phyloP scores from a whole-genome alignment of 2,113 vertebrate species.

The Lynx canadensis region DNA sequence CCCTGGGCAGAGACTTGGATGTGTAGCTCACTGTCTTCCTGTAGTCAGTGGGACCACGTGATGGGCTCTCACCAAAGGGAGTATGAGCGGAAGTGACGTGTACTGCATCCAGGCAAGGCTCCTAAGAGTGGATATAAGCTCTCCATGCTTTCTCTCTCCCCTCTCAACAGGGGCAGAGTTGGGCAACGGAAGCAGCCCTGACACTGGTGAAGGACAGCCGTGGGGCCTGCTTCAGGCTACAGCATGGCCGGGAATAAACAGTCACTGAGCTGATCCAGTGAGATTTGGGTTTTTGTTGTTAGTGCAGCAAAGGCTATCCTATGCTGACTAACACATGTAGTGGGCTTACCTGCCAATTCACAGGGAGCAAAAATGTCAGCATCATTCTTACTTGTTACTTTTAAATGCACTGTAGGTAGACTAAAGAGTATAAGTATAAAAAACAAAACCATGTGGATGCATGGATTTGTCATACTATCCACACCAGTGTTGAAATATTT shows the following conservation, averaged over 20 bases:
- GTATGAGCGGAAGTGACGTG: background rate
- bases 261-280: background rate
- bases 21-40: background rate
- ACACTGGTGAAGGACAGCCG: background rate
- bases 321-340: background rate
- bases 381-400: background rate
- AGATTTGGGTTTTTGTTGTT: background rate
- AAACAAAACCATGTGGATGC: background rate
- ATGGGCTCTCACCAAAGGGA: background rate
- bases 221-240: background rate
- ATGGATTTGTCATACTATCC: background rate
- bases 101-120: background rate
- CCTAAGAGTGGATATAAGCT: background rate
- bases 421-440: background rate
- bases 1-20: background rate
- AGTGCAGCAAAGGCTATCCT: background rate
- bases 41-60: background rate
- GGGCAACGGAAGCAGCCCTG: background rate
- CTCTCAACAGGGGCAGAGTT: background rate
- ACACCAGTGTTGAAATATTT: background rate
- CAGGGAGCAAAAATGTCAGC: background rate
- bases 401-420: background rate
- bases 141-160: background rate
- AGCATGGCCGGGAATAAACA: background rate
- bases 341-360: background rate